Percentiles rank a stretch among this genome's conserved stretches.
These are phyloP conservation scores for Leptopterna dolabrata DNA, from an alignment of 2,888 invertebrate species.

Conservation along the genomic window DNA sequence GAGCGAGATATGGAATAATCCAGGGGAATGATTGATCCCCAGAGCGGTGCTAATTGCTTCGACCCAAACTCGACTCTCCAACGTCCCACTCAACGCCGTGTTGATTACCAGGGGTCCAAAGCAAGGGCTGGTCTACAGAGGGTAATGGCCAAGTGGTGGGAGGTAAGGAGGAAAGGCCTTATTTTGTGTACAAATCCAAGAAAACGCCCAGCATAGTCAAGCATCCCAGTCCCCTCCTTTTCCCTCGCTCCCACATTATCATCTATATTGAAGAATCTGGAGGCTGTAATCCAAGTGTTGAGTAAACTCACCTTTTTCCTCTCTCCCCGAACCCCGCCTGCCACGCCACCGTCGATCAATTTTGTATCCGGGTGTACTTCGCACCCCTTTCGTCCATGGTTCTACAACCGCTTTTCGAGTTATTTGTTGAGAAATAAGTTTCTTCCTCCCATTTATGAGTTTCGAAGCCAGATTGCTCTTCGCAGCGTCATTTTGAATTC, in stretches of 20 bases:
- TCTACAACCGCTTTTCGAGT: constrained; percentile 11
- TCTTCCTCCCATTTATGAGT: neutral
- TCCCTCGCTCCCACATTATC: constrained; percentile 38
- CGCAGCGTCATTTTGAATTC: constrained; percentile 26
- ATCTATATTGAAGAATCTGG: constrained; percentile 51
- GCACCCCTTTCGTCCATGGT: neutral
- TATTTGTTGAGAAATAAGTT: constrained; percentile 13
- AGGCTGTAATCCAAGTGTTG: constrained; percentile 50
- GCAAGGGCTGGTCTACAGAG: neutral
- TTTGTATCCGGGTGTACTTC: constrained; percentile 22
- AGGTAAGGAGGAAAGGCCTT: neutral
- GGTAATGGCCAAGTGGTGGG: neutral
- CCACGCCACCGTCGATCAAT: constrained; percentile 12
- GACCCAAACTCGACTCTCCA: neutral
- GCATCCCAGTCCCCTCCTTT: neutral
- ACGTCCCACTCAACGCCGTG: neutral
- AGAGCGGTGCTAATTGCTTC: neutral
- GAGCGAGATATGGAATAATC: neutral
- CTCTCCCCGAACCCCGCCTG: neutral
- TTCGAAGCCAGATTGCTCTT: constrained; percentile 26
- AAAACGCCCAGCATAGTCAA: constrained; percentile 44
- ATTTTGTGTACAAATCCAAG: constrained; percentile 50
- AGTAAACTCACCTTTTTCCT: constrained; percentile 41
- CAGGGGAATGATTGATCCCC: neutral
- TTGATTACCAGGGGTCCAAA: neutral